phyloP scores from a whole-genome alignment of 2,797 vertebrate genomes.

The Cossypha dichroa region DNA sequence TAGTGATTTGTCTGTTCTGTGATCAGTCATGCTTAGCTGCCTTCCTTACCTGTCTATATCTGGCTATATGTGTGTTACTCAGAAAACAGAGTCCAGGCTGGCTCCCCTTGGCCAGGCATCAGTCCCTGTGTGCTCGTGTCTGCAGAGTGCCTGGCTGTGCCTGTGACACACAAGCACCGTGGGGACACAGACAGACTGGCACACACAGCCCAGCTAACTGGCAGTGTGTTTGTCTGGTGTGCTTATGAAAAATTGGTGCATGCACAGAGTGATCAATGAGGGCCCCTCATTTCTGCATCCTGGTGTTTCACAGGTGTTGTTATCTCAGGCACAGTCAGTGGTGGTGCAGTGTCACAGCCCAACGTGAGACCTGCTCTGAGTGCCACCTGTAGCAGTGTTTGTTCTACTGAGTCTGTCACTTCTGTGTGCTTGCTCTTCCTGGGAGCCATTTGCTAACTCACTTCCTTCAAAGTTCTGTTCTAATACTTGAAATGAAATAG shows the following conservation, averaged over 20 bases:
- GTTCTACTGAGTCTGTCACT: not conserved
- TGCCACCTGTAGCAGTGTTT: not conserved
- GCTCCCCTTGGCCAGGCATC: constrained; percentile 23
- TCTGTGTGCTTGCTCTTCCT: not conserved
- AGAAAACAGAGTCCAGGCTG: not conserved
- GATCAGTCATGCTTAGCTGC: constrained; percentile 51
- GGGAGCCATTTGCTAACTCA: not conserved
- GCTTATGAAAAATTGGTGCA: not conserved
- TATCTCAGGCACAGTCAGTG: constrained; percentile 7
- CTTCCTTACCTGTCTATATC: not conserved
- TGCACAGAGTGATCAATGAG: not conserved
- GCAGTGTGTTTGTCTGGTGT: not conserved
- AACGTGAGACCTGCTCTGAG: not conserved
- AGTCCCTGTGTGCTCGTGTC: not conserved
- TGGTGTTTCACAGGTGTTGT: not conserved
- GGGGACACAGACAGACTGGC: not conserved
- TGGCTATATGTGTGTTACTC: not conserved
- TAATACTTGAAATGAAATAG: not conserved
- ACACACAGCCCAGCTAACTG: not conserved
- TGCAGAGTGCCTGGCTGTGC: constrained; percentile 29
- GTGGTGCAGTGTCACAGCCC: not conserved
- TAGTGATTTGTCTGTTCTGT: constrained; percentile 4
- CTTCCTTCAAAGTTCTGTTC: not conserved
- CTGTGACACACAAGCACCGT: not conserved
- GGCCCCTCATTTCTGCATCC: not conserved